Conservation (phyloP, 2,888 invertebrate species). For the Lapara coniferarum region DNA sequence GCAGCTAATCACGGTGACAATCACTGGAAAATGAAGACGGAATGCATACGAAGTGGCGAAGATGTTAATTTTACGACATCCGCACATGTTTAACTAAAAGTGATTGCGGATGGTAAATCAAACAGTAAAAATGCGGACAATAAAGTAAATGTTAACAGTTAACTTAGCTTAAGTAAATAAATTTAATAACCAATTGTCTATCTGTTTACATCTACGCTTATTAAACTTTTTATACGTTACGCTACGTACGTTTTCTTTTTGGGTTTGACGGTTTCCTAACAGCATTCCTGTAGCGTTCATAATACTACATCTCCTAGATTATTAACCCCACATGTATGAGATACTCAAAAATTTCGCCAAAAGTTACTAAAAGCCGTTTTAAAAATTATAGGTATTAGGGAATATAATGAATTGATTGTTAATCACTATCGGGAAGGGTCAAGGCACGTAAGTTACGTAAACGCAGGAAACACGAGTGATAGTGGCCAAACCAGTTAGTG, state of each 20-base stretch:
- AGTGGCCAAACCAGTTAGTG: neutral
- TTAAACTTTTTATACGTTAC: too few species aligned
- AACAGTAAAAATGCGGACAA: neutral
- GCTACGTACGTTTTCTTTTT: too few species aligned
- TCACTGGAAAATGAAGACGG: neutral
- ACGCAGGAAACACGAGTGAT: slow-evolving; percentile 1
- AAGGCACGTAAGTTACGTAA: slow-evolving; percentile 7
- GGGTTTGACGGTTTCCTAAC: too few species aligned
- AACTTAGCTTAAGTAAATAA: neutral
- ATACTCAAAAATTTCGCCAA: too few species aligned
- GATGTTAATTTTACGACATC: neutral
- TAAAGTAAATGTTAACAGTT: neutral
- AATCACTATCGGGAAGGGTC: neutral
- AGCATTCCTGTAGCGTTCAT: too few species aligned
- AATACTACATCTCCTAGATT: too few species aligned
- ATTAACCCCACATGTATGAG: too few species aligned
- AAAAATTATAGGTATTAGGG: too few species aligned
- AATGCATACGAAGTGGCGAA: neutral
- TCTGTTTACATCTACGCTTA: too few species aligned
- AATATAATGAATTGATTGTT: too few species aligned
- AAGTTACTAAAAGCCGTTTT: too few species aligned
- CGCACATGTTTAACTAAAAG: neutral
- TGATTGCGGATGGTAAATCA: neutral
- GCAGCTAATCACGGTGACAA: neutral
- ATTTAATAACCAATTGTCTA: too few species aligned